Evolutionary conservation across 2,888 invertebrate genomes (phyloP), one percentile per base, ranked within the genome.

Genomic region (Fissipunctia ypsillon): DNA sequence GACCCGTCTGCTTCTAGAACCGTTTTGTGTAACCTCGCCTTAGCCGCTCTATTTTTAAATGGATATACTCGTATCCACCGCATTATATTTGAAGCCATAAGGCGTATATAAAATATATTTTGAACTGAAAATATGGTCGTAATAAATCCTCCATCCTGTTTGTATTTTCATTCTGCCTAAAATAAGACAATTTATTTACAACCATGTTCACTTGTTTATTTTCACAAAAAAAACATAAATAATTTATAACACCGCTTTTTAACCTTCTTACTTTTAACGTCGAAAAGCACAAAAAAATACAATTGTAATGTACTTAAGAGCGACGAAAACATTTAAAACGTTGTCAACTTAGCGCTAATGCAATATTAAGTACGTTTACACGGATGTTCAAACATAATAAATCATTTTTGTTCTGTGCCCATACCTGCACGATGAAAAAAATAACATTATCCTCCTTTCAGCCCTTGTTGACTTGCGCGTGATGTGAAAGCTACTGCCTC

Each of bases 391-490:
- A 87, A 87, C 81, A 87, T 84, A 81, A 87, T 87, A 87, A 87
- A 87, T 87, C 87, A 87, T 83, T 87, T 87, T 73, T 76, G 86
- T 86, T 76, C 73, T 77, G 78, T 65, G 68, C 63, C 54, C 78
- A 73, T 80, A 84, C 81, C 86, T 87, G 84, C 16, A 69, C 75
- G 85, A 69, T 73, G 61, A 72, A 81, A 68, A 79, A 84, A 76
- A 84, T n/a, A 84, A 81, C 60, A 77, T 86, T 87, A 87, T 78
- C 79, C 79, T 78, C 64, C 68, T 68, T 82, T 84, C 83, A 78
- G 78, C 78, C 84, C 85, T 76, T 86, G 86, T 87, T 84, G 87
- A 88, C 85, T 89, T 85, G 86, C 76, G 84, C 83, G 82, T 83
- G 85, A 84, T 87, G 79, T 86, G 84, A 83, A 89, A 89, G 84